Evolutionary conservation across 2,888 invertebrate genomes (phyloP), one percentile per base, ranked within the genome.

Genomic region (Zonitis immaculata): DNA sequence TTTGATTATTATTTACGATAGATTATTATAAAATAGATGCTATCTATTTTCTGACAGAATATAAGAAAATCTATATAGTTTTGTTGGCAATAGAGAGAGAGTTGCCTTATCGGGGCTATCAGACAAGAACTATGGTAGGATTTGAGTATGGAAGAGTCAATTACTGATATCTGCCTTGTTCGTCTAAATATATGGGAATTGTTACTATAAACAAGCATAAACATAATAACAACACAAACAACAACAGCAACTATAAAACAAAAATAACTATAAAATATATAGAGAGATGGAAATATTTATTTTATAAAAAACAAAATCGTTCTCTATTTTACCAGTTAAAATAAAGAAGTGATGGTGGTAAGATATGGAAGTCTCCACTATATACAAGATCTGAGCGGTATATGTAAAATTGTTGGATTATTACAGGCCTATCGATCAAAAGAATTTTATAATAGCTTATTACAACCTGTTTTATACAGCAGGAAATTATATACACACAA

Each of bases 361-460:
- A 62, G 61, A 61, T 63, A 62, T 60, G 56, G 61, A 63, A 53
- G 57, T 54, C n/a, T n/a, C n/a, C n/a, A n/a, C n/a, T n/a, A n/a
- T n/a, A n/a, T n/a, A n/a, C n/a, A n/a, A n/a, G n/a, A n/a, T n/a
- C n/a, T n/a, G n/a, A n/a, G 61, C 61, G 62, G 60, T 62, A 59
- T 54, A 59, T 63, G 61, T 62, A 64, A 65, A 65, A 59, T 59
- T 61, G 58, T 63, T 14, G 32, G 32, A 57, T 67, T 67, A 67
- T 67, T 67, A 67, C 60, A 60, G 63, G 57, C 58, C 61, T 62
- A 64, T 66, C 65, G 64, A 66, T 66, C 64, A 65, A 62, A 63
- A n/a, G 64, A 64, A 64, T 65, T 62, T 58, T 60, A 63, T 65
- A 59, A 57, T 59, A 63, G 62, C 60, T 65, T 63, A 65, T 66